phyloP scores from a whole-genome alignment of 2,888 invertebrate genomes.

The Eristalinus aeneus region DNA sequence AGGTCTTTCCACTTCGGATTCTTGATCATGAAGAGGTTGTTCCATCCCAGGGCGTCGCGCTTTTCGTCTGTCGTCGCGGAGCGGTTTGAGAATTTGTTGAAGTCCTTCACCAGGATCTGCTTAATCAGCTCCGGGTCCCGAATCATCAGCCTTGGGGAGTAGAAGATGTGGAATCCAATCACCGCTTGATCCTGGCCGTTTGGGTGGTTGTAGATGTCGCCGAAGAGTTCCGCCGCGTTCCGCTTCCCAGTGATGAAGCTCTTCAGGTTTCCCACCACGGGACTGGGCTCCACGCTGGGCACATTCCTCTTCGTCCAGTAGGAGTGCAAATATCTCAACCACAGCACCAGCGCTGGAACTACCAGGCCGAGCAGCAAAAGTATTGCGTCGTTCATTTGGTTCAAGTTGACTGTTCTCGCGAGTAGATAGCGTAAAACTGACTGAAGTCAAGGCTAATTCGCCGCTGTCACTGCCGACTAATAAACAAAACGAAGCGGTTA shows the following conservation, averaged over 20 bases:
- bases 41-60: slow-evolving; percentile 78
- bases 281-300: slow-evolving; percentile 75
- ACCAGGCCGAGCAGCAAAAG: neutral
- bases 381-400: neutral
- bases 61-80: slow-evolving; percentile 73
- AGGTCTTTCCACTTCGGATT: slow-evolving; percentile 80
- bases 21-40: slow-evolving; percentile 79
- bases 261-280: slow-evolving; percentile 79
- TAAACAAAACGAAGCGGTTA: neutral
- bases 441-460: neutral
- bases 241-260: slow-evolving; percentile 74
- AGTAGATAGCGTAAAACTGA: neutral
- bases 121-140: slow-evolving; percentile 80
- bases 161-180: slow-evolving; percentile 78
- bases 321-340: slow-evolving; percentile 71
- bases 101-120: slow-evolving; percentile 80
- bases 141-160: slow-evolving; percentile 79
- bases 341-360: slow-evolving; percentile 65
- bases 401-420: neutral
- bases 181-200: slow-evolving; percentile 72
- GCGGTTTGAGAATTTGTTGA: slow-evolving; percentile 79
- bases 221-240: slow-evolving; percentile 74
- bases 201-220: slow-evolving; percentile 74
- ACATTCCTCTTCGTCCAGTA: slow-evolving; percentile 77
- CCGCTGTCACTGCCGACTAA: neutral